Evolutionary conservation across 2,113 vertebrate genomes (phyloP).

Genomic region (Cercopithecus mona): DNA sequence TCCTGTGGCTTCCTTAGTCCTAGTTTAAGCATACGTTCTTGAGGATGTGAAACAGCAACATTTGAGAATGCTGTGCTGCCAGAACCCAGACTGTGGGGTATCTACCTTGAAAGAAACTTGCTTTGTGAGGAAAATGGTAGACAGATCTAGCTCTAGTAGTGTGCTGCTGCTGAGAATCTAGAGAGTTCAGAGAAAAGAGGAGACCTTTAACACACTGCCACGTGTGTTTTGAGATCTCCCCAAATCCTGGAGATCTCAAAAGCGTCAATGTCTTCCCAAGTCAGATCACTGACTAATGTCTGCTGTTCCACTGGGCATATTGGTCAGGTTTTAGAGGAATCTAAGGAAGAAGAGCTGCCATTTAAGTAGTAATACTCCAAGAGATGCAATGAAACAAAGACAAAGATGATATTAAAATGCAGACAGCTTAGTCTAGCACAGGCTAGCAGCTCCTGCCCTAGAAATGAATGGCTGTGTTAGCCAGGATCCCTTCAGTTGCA

Average conservation of each 20-base stretch:
- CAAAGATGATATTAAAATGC: neutral
- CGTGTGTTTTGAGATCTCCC: neutral
- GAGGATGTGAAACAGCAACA: neutral
- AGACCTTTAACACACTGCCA: rapidly evolving
- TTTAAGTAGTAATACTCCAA: neutral
- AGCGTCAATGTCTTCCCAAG: neutral
- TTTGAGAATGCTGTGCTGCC: neutral
- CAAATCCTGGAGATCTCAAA: neutral
- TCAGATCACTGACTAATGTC: no score
- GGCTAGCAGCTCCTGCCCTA: neutral
- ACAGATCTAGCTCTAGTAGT: neutral
- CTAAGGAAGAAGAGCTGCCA: neutral
- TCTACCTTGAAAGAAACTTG: neutral
- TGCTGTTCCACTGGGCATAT: neutral
- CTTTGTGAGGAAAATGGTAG: neutral
- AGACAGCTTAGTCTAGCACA: neutral
- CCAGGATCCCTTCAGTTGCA: constrained; percentile 44
- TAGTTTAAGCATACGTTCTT: neutral
- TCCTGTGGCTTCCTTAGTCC: neutral
- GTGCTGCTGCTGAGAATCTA: neutral
- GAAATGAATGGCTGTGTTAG: constrained; percentile 49
- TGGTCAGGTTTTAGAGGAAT: neutral
- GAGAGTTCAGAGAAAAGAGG: neutral
- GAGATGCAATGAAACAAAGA: neutral
- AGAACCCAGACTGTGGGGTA: neutral